Conservation (phyloP, 2,113 vertebrate genomes). For the Cygnus buccinator region DNA sequence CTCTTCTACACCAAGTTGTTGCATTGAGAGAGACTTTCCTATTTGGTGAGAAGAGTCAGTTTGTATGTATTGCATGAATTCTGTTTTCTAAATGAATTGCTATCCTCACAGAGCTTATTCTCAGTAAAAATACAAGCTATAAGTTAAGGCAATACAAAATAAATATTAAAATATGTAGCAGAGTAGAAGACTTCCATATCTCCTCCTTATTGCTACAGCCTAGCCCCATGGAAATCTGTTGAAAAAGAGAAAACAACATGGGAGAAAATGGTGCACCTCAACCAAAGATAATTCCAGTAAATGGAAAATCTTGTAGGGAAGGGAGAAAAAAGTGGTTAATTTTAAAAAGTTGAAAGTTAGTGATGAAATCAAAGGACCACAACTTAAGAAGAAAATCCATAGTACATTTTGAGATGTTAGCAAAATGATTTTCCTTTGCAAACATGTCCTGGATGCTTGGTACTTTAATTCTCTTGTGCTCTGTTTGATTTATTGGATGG, state of each 20-base stretch:
- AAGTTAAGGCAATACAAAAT: constrained; percentile 56
- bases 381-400: not conserved
- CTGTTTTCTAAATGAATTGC: constrained; percentile 70
- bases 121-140: constrained; percentile 28
- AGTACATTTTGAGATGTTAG: not conserved
- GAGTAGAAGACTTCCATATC: not conserved
- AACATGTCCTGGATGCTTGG: accelerated
- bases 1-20: constrained; percentile 73
- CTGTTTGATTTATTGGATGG: accelerated
- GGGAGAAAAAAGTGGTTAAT: not conserved
- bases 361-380: not conserved
- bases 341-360: not conserved
- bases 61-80: constrained; percentile 47
- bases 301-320: not conserved
- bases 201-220: not conserved
- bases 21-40: constrained; percentile 65
- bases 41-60: constrained; percentile 54
- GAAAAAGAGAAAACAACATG: not conserved
- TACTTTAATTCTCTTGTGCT: not conserved
- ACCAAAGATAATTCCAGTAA: not conserved
- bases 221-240: not conserved
- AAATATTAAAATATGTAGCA: constrained; percentile 24
- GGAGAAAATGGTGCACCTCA: not conserved
- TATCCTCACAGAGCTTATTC: constrained; percentile 14
- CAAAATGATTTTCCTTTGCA: not conserved